These are phyloP conservation scores for Otolemur crassicaudatus DNA, from an alignment of 2,797 vertebrate species.

Conservation along the genomic window DNA sequence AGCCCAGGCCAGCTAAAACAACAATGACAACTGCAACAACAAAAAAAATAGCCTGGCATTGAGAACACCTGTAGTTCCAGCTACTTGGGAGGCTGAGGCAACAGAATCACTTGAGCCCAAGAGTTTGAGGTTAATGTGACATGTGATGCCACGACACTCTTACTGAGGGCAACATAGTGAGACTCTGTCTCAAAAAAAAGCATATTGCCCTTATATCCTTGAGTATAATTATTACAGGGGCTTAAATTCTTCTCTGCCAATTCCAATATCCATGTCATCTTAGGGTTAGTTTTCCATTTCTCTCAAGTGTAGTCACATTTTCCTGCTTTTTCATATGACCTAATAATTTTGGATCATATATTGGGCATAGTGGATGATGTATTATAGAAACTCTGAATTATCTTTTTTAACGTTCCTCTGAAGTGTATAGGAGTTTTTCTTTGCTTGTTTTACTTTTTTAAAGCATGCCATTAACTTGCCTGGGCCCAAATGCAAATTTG, in stretches of 20 bases:
- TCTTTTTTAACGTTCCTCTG: constrained; percentile 23
- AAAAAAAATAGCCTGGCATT: too few relatives aligned
- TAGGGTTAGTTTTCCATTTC: constrained; percentile 11
- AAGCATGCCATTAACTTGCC: constrained; percentile 4
- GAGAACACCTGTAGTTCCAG: too few relatives aligned
- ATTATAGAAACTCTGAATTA: constrained; percentile 30
- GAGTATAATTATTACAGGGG: neutral
- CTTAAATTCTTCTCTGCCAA: neutral
- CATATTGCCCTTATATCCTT: constrained; percentile 11
- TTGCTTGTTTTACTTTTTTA: constrained; percentile 13
- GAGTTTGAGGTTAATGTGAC: too few relatives aligned
- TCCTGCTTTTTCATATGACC: constrained; percentile 31
- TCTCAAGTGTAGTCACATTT: constrained; percentile 11
- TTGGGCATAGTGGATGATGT: neutral
- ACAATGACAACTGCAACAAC: too few relatives aligned
- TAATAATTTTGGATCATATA: constrained; percentile 26
- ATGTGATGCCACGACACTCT: too few relatives aligned
- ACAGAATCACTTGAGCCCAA: too few relatives aligned
- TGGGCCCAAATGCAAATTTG: constrained; percentile 21
- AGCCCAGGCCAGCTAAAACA: too few relatives aligned
- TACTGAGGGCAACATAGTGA: too few relatives aligned
- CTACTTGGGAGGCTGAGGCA: too few relatives aligned
- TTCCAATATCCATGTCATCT: neutral
- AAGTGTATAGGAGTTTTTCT: neutral
- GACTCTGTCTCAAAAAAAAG: too few relatives aligned